phyloP scores from a whole-genome alignment of 30 jellyfish, hydroid and myxozoan species.

The Sanderia malayensis region DNA sequence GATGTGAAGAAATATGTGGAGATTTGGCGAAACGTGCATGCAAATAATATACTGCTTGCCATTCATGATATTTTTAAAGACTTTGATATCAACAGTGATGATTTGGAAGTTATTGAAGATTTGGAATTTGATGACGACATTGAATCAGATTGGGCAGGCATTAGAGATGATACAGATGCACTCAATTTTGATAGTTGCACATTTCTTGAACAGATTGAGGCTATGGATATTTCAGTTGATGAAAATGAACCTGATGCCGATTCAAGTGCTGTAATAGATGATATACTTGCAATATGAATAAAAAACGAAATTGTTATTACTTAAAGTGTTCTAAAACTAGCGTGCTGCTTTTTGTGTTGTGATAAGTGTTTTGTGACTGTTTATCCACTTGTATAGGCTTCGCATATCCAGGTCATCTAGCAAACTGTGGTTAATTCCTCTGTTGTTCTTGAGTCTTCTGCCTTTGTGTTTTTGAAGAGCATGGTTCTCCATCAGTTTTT shows the following conservation, averaged over 20 bases:
- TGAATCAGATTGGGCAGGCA: not conserved
- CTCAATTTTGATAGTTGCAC: too few species aligned
- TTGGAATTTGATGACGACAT: constrained; percentile 8
- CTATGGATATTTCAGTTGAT: constrained; percentile 7
- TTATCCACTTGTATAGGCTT: constrained; percentile 14
- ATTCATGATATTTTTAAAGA: constrained; percentile 21
- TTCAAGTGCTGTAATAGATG: not conserved
- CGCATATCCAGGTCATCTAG: constrained; percentile 16
- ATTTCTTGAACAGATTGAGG: too few species aligned
- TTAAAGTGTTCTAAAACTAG: not conserved
- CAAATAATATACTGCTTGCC: too few species aligned
- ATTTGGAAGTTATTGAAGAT: too few species aligned
- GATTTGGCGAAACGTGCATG: too few species aligned
- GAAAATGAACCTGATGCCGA: not conserved
- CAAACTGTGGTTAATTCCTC: constrained; percentile 4
- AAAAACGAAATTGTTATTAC: too few species aligned
- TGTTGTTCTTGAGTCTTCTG: not conserved
- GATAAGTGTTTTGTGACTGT: not conserved
- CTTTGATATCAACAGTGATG: constrained; percentile 8
- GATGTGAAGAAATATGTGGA: too few species aligned
- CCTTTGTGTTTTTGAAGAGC: constrained; percentile 4
- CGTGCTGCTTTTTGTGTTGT: constrained; percentile 1
- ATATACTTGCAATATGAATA: too few species aligned
- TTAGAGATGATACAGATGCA: too few species aligned
- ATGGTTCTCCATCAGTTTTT: too few species aligned